A percentile compares a stretch with the other conserved stretches of the same genome.
phyloP scores from a whole-genome alignment of 92 coral and sea anemone species.

The Blastomussa wellsi region DNA sequence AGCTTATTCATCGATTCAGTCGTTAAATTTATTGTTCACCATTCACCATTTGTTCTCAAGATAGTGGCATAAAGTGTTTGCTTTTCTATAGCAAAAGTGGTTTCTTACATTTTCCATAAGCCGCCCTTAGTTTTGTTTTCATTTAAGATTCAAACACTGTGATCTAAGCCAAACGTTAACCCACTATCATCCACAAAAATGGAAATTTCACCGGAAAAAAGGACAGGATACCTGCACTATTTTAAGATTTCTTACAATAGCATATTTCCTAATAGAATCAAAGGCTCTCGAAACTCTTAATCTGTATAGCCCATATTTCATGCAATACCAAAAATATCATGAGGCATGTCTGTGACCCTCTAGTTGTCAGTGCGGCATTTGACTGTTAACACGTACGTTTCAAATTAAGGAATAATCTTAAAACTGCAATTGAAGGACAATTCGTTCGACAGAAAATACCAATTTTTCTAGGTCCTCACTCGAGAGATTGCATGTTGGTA shows the following conservation, averaged over 20 bases:
- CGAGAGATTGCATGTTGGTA: not conserved
- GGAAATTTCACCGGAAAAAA: not conserved
- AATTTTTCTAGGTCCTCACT: not conserved
- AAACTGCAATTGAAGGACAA: too few relatives aligned
- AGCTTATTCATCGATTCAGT: not conserved
- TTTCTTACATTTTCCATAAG: not conserved
- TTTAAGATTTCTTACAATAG: not conserved
- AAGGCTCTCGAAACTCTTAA: not conserved
- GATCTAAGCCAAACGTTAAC: not conserved
- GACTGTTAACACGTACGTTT: not conserved
- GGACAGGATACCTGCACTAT: not conserved
- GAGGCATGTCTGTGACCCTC: not conserved
- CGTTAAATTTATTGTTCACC: not conserved
- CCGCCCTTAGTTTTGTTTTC: not conserved
- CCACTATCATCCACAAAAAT: not conserved
- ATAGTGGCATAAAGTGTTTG: not conserved
- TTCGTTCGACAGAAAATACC: not conserved
- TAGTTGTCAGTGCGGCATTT: not conserved
- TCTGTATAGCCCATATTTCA: not conserved
- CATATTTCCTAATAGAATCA: constrained; percentile 3
- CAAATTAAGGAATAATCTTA: too few relatives aligned
- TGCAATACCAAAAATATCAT: constrained; percentile 11
- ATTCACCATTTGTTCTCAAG: not conserved
- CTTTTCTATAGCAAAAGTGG: not conserved
- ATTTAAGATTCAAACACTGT: not conserved